phyloP scores from a whole-genome alignment of 2,888 invertebrate species.

The Synanthedon vespiformis region DNA sequence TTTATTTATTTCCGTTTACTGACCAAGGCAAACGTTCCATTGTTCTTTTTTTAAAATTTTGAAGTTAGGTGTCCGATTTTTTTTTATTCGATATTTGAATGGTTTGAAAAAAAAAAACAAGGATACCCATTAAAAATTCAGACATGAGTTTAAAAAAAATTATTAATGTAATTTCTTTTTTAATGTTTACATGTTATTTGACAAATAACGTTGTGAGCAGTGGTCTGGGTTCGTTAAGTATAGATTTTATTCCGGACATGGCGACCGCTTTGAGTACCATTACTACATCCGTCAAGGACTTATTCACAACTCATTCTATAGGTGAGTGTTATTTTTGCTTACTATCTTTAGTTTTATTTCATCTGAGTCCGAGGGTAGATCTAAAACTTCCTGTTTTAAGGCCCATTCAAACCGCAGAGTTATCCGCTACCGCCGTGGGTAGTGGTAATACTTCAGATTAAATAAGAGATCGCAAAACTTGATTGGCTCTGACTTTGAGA shows the following conservation, averaged over 20 bases:
- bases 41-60: not conserved
- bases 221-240: slow-evolving; percentile 42
- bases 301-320: slow-evolving; percentile 27
- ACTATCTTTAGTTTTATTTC: not conserved
- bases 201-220: not conserved
- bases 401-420: too few relatives aligned
- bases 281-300: slow-evolving; percentile 29
- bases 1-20: not conserved
- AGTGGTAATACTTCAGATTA: too few relatives aligned
- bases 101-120: too few relatives aligned
- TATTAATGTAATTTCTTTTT: not conserved
- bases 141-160: not conserved
- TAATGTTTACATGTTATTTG: not conserved
- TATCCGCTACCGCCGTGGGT: too few relatives aligned
- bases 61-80: not conserved
- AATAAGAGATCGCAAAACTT: too few relatives aligned
- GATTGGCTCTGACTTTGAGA: too few relatives aligned
- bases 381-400: too few relatives aligned
- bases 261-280: slow-evolving; percentile 41
- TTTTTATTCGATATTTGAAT: too few relatives aligned
- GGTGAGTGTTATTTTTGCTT: slow-evolving; percentile 23
- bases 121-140: too few relatives aligned
- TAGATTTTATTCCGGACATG: slow-evolving; percentile 34
- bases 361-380: not conserved
- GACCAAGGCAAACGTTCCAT: not conserved